Conservation (phyloP, 2,888 invertebrate species). For the Xestia xanthographa region DNA sequence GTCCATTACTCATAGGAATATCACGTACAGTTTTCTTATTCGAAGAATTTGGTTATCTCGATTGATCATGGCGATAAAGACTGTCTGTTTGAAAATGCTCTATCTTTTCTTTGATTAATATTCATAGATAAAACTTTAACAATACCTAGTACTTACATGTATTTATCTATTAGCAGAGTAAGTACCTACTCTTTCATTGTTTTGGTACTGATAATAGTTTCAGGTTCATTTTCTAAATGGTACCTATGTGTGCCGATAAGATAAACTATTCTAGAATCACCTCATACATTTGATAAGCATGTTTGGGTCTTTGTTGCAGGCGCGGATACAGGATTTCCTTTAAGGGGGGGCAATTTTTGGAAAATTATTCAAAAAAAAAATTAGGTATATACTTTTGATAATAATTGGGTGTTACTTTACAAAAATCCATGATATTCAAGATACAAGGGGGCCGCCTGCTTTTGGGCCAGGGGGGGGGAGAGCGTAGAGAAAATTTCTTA, state of each 20-base stretch:
- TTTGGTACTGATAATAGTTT: not conserved
- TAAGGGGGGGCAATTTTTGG: too few species aligned
- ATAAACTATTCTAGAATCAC: not conserved
- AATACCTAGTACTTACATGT: not conserved
- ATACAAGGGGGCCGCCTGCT: too few species aligned
- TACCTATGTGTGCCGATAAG: not conserved
- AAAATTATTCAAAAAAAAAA: too few species aligned
- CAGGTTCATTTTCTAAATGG: not conserved
- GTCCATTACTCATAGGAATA: slow-evolving; percentile 13
- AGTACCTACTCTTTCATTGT: not conserved
- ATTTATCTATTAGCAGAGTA: slow-evolving; percentile 7
- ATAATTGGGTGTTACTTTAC: too few species aligned
- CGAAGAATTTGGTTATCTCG: slow-evolving; percentile 50
- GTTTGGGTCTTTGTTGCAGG: not conserved
- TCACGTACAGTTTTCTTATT: slow-evolving; percentile 57
- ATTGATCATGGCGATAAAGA: slow-evolving; percentile 51
- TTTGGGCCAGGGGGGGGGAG: too few species aligned
- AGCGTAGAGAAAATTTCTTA: too few species aligned
- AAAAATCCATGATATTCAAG: too few species aligned
- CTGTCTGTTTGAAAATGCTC: slow-evolving; percentile 31
- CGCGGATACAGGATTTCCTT: too few species aligned
- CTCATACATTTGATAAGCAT: not conserved
- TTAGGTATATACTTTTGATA: too few species aligned
- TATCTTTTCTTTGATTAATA: slow-evolving; percentile 45
- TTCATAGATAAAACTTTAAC: slow-evolving; percentile 30